Evolutionary conservation across 2,113 vertebrate species (phyloP), one percentile per base, ranked within the genome.

Genomic region (Oriolus oriolus): DNA sequence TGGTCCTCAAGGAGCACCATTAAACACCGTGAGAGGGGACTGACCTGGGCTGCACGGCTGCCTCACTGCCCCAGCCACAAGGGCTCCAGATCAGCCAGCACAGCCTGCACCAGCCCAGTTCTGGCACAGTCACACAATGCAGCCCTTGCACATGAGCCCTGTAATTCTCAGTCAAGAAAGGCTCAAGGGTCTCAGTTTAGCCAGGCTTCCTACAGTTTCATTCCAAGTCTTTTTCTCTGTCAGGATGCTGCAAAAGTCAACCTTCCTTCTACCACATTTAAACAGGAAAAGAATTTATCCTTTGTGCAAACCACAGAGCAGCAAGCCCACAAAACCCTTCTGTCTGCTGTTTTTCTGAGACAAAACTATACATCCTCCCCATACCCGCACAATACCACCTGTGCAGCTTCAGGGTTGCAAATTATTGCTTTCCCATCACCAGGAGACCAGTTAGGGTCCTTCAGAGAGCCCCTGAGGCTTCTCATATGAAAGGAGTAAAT

Each of bases 61-160:
- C 41, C 18, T 86, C 1, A 0, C 26, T 60, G 4, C 30, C 71
- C 31, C n/a, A 45, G 7, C 4, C 10, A 16, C 0, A 0, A 89
- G 41, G 71, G 19, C 35, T 69, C 21, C 5, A 3, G 27, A 4
- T 7, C 19, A 56, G 28, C 5, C 76, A 65, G 60, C 31, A 47
- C 2, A 4, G 13, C 30, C 49, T 4, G 0, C 39, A 35, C 21
- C 37, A 89, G 30, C 45, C 19, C 64, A 37, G 28, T 1, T 66
- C 74, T 74, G 78, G 31, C 61, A 65, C 53, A 71, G 8, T 4
- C 75, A 59, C n/a, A 79, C 4, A 1, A 28, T 10, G n/a, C 65
- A 73, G 77, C 35, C 30, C 68, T 26, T 27, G 10, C 21, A 83
- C 56, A 35, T 4, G 21, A 86, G 16, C 7, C 39, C 35, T 1